A percentile compares a stretch with the other conserved stretches of the same genome.
Conservation (phyloP, 2,797 vertebrate genomes). For the Chaenodraco wilsoni region DNA sequence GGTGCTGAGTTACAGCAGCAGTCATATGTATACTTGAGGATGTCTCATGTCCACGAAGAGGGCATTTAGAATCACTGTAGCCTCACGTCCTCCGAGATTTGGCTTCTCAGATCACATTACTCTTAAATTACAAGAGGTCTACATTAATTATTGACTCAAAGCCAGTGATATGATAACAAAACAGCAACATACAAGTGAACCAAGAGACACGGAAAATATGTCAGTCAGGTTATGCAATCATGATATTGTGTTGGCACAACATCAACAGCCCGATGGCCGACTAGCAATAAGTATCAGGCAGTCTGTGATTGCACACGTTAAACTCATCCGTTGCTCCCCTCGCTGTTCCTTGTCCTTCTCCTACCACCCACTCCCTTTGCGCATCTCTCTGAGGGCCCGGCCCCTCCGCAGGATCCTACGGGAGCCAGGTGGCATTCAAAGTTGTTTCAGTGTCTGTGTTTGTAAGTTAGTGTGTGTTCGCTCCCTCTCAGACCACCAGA, state of each 20-base stretch:
- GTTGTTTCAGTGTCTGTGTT: slow-evolving; percentile 55
- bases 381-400: slow-evolving; percentile 12
- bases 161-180: slow-evolving; percentile 26
- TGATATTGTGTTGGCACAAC: slow-evolving; percentile 54
- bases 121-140: slow-evolving; percentile 37
- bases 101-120: slow-evolving; percentile 49
- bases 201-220: background rate
- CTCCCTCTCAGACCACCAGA: slow-evolving; percentile 56
- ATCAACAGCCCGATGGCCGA: slow-evolving; percentile 61
- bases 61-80: slow-evolving; percentile 26
- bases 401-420: slow-evolving; percentile 20
- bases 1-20: slow-evolving; percentile 14
- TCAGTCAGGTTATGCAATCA: slow-evolving; percentile 33
- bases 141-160: slow-evolving; percentile 23
- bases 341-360: background rate
- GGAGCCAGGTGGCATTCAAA: slow-evolving; percentile 67
- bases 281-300: slow-evolving; percentile 62
- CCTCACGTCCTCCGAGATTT: slow-evolving; percentile 38
- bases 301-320: slow-evolving; percentile 28
- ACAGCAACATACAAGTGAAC: slow-evolving; percentile 49
- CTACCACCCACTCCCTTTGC: slow-evolving; percentile 22
- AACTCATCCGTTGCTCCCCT: slow-evolving; percentile 10
- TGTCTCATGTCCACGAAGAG: slow-evolving; percentile 5
- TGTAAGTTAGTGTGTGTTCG: slow-evolving; percentile 37
- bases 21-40: slow-evolving; percentile 4